Conservation (phyloP, 2,888 invertebrate genomes). For the Holacanthella duospinosa region DNA sequence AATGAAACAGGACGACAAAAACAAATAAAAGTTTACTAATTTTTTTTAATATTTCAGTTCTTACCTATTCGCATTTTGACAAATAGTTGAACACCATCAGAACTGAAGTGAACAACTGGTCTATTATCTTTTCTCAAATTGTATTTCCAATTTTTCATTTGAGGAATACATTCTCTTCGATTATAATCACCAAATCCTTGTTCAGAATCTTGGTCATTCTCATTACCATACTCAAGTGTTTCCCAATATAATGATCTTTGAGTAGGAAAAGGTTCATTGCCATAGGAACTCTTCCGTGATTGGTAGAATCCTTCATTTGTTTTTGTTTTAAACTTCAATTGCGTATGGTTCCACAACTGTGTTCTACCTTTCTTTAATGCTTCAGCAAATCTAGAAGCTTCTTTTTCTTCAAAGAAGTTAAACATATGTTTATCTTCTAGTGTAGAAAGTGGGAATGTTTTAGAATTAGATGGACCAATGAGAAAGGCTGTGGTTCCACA, state of each 20-base stretch:
- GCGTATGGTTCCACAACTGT: neutral
- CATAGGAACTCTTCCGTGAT: neutral
- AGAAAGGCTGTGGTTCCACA: neutral
- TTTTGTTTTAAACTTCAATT: neutral
- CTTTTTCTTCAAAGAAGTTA: neutral
- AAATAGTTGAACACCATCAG: neutral
- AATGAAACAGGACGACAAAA: no score
- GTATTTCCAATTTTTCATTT: no score
- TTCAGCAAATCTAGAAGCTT: neutral
- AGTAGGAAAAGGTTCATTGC: no score
- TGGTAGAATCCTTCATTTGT: no score
- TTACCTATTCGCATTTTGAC: neutral
- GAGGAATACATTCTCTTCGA: no score
- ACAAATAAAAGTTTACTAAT: neutral
- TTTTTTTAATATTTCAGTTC: neutral
- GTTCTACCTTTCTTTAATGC: neutral
- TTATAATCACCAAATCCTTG: neutral
- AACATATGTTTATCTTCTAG: neutral
- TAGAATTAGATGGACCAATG: neutral
- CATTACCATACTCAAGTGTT: neutral
- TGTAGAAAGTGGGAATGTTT: neutral
- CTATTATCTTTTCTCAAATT: neutral
- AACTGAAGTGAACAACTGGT: neutral
- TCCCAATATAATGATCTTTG: neutral
- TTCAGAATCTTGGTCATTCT: no score